phyloP scores from a whole-genome alignment of 2,888 invertebrate genomes.

The Eupithecia insigniata region DNA sequence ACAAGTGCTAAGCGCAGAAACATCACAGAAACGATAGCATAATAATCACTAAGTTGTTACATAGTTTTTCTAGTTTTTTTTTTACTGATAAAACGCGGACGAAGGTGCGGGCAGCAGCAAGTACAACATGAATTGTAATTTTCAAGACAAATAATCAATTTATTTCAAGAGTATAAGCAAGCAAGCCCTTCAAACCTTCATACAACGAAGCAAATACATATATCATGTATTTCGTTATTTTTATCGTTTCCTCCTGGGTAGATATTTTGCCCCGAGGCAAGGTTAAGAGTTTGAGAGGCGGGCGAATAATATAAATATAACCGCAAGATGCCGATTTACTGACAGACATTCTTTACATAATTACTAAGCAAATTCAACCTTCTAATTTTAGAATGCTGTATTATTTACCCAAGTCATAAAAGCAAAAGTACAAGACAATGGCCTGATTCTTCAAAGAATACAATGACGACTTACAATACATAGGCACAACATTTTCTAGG shows the following conservation, averaged over 20 bases:
- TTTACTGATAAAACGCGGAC: no score
- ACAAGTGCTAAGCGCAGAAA: no score
- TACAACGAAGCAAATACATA: background rate
- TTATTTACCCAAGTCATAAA: background rate
- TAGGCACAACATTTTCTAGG: no score
- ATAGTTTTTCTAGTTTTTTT: no score
- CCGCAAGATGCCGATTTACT: background rate
- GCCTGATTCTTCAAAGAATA: background rate
- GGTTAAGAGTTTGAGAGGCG: conserved; percentile 1
- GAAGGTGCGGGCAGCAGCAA: no score
- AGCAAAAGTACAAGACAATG: background rate
- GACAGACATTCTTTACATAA: background rate
- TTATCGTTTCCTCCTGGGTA: conserved; percentile 1
- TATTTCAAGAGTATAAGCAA: background rate
- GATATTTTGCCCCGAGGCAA: background rate
- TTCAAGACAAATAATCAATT: background rate
- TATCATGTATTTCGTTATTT: background rate
- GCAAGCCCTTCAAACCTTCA: background rate
- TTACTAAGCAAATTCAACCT: no score
- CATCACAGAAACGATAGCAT: no score
- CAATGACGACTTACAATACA: background rate
- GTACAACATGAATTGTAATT: no score
- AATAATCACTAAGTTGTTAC: no score
- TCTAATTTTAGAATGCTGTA: background rate
- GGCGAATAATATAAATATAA: background rate